Evolutionary conservation across 1,140 invertebrate genomes (phyloP).

Genomic region (Apis mellifera): DNA sequence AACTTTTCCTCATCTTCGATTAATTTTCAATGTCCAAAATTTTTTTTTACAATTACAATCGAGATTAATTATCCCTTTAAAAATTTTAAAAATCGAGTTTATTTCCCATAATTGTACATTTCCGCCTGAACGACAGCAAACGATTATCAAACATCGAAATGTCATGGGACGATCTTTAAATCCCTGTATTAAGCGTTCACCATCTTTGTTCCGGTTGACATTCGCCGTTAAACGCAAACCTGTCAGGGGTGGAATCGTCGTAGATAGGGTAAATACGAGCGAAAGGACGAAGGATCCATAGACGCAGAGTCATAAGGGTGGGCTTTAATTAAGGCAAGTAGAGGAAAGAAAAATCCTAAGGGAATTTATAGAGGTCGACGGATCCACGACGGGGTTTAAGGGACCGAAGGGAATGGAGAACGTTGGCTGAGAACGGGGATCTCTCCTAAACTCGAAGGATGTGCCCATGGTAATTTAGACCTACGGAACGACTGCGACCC

Average conservation of each 20-base stretch:
- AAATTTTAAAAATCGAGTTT: too few species aligned
- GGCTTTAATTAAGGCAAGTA: conserved; percentile 80
- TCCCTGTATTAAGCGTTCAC: conserved; percentile 29
- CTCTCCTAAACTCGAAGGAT: conserved; percentile 69
- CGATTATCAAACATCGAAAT: neutral
- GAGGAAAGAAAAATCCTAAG: conserved; percentile 79
- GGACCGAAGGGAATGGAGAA: conserved; percentile 63
- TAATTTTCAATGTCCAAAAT: too few species aligned
- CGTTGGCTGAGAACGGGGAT: conserved; percentile 54
- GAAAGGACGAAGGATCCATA: conserved; percentile 62
- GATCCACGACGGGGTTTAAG: conserved; percentile 55
- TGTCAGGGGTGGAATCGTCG: conserved; percentile 49
- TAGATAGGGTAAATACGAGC: conserved; percentile 49
- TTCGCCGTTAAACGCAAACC: conserved; percentile 47
- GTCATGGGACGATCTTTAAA: conserved; percentile 27
- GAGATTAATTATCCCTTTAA: too few species aligned
- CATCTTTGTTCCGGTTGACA: conserved; percentile 46
- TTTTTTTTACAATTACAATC: too few species aligned
- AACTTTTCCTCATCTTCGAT: too few species aligned
- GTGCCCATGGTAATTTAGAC: conserved; percentile 70
- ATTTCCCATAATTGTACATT: too few species aligned
- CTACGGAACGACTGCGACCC: conserved; percentile 67
- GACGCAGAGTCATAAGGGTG: conserved; percentile 68
- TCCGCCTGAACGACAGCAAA: neutral
- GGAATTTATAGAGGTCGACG: conserved; percentile 79